Evolutionary conservation across 2,888 invertebrate species (phyloP).

Genomic region (Oscheius sp.): DNA sequence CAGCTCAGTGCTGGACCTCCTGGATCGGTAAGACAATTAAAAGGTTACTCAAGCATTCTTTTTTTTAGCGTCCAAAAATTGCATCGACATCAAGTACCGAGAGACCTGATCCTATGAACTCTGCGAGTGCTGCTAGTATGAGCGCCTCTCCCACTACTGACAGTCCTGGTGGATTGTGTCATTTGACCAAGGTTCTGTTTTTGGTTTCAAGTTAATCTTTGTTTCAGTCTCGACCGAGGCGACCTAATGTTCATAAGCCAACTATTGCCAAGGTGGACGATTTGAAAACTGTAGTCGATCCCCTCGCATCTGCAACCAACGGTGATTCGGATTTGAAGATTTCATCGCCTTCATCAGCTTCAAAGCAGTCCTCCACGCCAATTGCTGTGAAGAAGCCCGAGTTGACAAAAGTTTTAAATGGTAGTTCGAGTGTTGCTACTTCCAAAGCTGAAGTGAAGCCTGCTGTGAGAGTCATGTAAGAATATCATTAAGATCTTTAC

Average conservation of each 20-base stretch:
- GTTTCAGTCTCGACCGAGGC: slow-evolving; percentile 4
- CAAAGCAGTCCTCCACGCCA: too few species aligned
- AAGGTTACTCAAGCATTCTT: too few species aligned
- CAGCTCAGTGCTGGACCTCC: slow-evolving; percentile 13
- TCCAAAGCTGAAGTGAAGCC: background rate
- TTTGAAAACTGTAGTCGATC: background rate
- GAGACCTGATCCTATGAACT: background rate
- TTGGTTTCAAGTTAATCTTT: background rate
- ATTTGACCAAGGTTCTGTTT: slow-evolving; percentile 9
- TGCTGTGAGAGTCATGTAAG: slow-evolving; percentile 2
- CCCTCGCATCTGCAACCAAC: background rate
- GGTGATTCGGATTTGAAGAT: slow-evolving; percentile 6
- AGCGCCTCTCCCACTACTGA: background rate
- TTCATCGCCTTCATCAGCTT: background rate
- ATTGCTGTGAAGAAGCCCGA: too few species aligned
- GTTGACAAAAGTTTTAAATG: too few species aligned
- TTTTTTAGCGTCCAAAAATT: background rate
- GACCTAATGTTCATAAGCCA: slow-evolving; percentile 10
- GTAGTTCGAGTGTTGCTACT: too few species aligned
- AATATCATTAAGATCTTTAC: background rate
- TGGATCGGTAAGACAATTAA: background rate
- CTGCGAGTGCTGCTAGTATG: background rate
- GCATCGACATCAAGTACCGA: background rate
- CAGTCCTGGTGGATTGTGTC: background rate
- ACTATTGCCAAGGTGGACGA: background rate